Base-by-base conservation (phyloP, 2,888 invertebrate genomes). In the Eugnorisma glareosa region DNA sequence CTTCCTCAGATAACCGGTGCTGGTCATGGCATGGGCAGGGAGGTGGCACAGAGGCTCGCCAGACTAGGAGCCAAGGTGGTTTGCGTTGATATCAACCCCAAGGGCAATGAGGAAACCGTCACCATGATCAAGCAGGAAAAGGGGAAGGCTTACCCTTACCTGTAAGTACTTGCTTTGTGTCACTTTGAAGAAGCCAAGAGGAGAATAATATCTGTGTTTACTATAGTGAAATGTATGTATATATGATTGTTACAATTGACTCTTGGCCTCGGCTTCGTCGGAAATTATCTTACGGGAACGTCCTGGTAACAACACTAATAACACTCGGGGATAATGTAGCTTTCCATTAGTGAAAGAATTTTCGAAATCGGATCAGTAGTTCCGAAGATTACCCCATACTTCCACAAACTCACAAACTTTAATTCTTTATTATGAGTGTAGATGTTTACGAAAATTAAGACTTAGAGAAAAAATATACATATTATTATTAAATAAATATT, bases 11-110 rank as follows among this genome's bases (percentile, higher is more conserved):
- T 99, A 76, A 99, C 98, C 2, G 99, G 99, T 13, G 97, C 98
- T 0, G 98, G 98, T 0, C 98, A 98, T 94, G 99, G 99, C n/a
- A 98, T 99, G 90, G 99, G 99, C 11, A 97, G 97, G 79, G 98
- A 98, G 93, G 93, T 99, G 89, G 98, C 98, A 0, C 90, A 98
- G 67, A 97, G 98, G 86, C 98, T 98, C 90, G 97, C 98, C 1
- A 97, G 97, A 43, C 96, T 98, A 57, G 98, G 98, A 0, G 97
- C 98, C 37, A 97, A 97, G 0, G 97, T 99, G 1, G 97, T 98
- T 11, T 98, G 98, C 84, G 98, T 98, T 93, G 98, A 98, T 90
- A 97, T 98, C 81, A 98, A 98, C 91, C 94, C 97, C 71, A 95
- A 97, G 80, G 97, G 97, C 85, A 98, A 98, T 90, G 95, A 97